Base-by-base conservation (phyloP, 2,888 invertebrate species). In the Drosophila algonquin region DNA sequence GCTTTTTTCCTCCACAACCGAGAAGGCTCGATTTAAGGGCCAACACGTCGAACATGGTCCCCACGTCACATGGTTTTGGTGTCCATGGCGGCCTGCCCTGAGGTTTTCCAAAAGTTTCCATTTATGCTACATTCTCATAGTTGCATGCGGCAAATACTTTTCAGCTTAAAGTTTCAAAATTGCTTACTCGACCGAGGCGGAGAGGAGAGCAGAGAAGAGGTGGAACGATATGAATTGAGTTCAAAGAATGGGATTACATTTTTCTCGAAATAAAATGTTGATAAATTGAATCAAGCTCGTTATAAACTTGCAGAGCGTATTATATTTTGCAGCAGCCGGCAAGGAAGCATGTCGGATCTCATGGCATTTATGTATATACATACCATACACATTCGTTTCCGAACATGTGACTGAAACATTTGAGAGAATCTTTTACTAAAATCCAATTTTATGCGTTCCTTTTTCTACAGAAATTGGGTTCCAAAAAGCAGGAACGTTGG, bases 1-100 rank as follows among this genome's bases (percentile, higher is more conserved):
- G 73, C 65, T 64, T 54, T 57, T 16, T 45, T n/a, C n/a, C 21
- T n/a, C 50, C 10, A 32, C 24, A 18, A 12, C 3, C 35, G 48
- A 53, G 68, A 55, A 77, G 71, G 62, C 70, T 54, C 64, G 51
- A 76, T 79, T 79, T 79, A 70, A 59, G 52, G 72, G 63, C 45
- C 67, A 59, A 67, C 82, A 70, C 67, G 69, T 67, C 24, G 61
- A 35, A 12, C 30, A 30, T 24, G 70, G 60, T 35, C n/a, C 7
- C 48, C 54, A 46, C 51, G 45, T 10, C 54, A 46, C 51, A 51
- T 10, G 35, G 35, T n/a, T 27, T 45, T 4, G 7, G 44, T 47
- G 30, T 54, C 16, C 54, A 51, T 67, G 44, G 45, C 48, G 67
- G 55, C 68, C 50, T 35, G 55, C 69, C 50, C 35, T 63, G 21